phyloP scores from a whole-genome alignment of 2,888 invertebrate genomes.

The Rotaria magnacalcarata region DNA sequence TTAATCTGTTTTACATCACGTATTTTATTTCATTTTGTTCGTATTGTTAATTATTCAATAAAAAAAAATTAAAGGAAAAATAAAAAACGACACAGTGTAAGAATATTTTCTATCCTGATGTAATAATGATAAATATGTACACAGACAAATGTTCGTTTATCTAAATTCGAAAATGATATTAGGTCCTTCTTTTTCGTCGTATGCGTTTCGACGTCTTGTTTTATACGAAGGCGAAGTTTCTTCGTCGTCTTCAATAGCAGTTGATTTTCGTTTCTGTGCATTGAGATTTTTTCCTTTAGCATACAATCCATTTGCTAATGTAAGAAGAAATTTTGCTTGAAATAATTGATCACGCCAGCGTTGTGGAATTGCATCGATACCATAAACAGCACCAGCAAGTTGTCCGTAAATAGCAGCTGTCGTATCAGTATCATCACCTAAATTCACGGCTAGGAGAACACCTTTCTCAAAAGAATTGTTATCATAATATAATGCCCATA shows the following conservation, averaged over 20 bases:
- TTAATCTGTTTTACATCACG: too few relatives aligned
- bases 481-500: background rate
- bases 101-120: too few relatives aligned
- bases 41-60: background rate
- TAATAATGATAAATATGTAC: too few relatives aligned
- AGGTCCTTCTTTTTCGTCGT: background rate
- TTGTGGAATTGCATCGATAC: background rate
- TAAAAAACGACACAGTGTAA: too few relatives aligned
- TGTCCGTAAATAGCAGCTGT: background rate
- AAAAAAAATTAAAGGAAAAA: too few relatives aligned
- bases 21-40: background rate
- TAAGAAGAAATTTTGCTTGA: background rate
- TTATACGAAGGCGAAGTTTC: background rate
- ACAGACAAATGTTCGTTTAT: background rate
- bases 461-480: background rate
- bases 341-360: background rate
- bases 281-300: background rate
- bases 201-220: background rate
- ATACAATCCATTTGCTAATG: background rate
- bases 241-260: too few relatives aligned
- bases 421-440: slow-evolving; percentile 18
- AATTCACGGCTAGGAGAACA: background rate
- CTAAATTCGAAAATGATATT: background rate
- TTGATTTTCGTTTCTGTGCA: background rate
- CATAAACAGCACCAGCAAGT: background rate